Conservation (phyloP, 1,140 invertebrate genomes). For the Cydia fagiglandana region DNA sequence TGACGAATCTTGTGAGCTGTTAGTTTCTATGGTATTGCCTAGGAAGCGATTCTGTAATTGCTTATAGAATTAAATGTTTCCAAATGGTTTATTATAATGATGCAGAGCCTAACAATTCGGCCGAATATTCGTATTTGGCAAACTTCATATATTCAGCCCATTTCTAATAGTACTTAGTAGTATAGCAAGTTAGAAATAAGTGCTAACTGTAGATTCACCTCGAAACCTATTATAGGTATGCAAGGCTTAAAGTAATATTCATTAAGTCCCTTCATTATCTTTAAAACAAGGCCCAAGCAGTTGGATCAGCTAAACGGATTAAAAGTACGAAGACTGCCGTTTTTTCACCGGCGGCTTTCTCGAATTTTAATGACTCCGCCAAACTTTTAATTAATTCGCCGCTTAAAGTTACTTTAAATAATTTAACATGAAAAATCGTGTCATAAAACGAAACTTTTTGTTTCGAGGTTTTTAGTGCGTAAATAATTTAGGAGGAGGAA, state of each 20-base stretch:
- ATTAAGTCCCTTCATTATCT: not conserved
- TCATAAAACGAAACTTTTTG: constrained; percentile 23
- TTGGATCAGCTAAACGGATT: constrained; percentile 41
- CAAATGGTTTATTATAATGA: too few species aligned
- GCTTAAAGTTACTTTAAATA: constrained; percentile 60
- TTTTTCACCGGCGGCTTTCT: constrained; percentile 40
- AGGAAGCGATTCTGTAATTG: too few species aligned
- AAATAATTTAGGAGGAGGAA: not conserved
- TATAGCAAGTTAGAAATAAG: too few species aligned
- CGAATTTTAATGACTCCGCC: constrained; percentile 55
- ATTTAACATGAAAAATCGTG: constrained; percentile 54
- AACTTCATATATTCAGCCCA: too few species aligned
- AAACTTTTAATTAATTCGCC: constrained; percentile 66
- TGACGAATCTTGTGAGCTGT: too few species aligned
- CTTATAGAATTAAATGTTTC: too few species aligned
- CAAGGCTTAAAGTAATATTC: not conserved
- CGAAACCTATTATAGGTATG: too few species aligned
- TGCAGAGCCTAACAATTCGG: too few species aligned
- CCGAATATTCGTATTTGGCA: too few species aligned
- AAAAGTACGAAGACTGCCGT: constrained; percentile 38
- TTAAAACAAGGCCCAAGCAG: not conserved
- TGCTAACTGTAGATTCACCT: too few species aligned
- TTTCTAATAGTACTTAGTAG: too few species aligned
- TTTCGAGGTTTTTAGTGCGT: not conserved
- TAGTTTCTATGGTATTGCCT: too few species aligned